phyloP scores from a whole-genome alignment of 2,888 invertebrate species.

The Halictus quadricinctus region DNA sequence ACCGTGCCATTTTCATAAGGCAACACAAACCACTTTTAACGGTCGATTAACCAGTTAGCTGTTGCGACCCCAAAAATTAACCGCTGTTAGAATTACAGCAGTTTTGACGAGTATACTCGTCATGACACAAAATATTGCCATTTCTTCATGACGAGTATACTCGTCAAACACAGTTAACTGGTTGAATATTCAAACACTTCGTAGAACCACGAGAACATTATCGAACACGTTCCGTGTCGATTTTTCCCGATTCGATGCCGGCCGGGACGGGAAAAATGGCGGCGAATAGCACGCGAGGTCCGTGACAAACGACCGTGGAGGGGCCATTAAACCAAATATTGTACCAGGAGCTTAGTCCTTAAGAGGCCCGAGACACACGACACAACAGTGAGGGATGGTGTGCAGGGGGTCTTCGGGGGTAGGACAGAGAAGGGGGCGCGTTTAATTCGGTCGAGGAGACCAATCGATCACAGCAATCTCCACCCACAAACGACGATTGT shows the following conservation, averaged over 20 bases:
- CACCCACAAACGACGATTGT: neutral
- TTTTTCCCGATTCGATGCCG: neutral
- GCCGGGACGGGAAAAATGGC: neutral
- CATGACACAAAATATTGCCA: no score
- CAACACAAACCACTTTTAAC: no score
- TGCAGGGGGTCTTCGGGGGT: neutral
- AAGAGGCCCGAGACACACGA: slow-evolving; percentile 1
- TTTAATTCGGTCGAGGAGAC: slow-evolving; percentile 10
- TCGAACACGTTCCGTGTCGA: neutral
- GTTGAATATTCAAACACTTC: neutral
- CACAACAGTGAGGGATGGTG: neutral
- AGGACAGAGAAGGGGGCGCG: neutral
- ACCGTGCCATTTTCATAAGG: no score
- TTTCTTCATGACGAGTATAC: no score
- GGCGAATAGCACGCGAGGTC: neutral
- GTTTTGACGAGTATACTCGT: no score
- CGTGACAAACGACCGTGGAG: neutral
- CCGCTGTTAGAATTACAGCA: no score
- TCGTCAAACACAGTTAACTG: no score
- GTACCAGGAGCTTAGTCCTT: slow-evolving; percentile 7
- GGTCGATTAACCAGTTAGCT: no score
- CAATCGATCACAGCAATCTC: slow-evolving; percentile 14
- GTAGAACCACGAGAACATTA: neutral
- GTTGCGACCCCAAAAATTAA: no score
- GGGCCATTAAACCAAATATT: slow-evolving; percentile 4